Conservation (phyloP, 2,888 invertebrate genomes). For the Agrochola litura region DNA sequence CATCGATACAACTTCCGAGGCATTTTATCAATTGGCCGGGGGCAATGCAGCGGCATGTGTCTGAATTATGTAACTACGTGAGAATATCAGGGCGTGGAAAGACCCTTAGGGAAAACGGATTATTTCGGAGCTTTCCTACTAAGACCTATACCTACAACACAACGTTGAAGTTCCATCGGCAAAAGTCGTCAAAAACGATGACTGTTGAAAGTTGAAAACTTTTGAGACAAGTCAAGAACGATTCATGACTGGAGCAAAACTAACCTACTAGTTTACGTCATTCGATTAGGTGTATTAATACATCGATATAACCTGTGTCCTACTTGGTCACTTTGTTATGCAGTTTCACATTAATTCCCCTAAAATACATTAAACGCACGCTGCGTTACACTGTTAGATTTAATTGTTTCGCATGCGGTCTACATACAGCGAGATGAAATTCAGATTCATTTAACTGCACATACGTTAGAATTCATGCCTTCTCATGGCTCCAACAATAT, state of each 20-base stretch:
- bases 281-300: neutral
- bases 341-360: slow-evolving; percentile 41
- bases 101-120: neutral
- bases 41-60: slow-evolving; percentile 19
- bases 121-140: slow-evolving; percentile 3
- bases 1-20: slow-evolving; percentile 13
- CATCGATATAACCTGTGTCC: neutral
- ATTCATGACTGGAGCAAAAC: neutral
- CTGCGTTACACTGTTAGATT: slow-evolving; percentile 44
- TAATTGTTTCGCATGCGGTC: slow-evolving; percentile 54
- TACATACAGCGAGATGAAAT: slow-evolving; percentile 38
- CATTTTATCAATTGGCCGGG: slow-evolving; percentile 27
- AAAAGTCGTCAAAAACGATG: slow-evolving; percentile 14
- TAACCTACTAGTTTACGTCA: neutral
- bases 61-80: slow-evolving; percentile 28
- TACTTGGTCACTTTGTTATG: slow-evolving; percentile 18
- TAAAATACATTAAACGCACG: slow-evolving; percentile 56
- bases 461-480: slow-evolving; percentile 31
- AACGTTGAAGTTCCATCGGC: neutral
- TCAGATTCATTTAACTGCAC: slow-evolving; percentile 50
- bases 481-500: slow-evolving; percentile 17
- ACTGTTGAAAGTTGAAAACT: neutral
- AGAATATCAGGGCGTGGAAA: slow-evolving; percentile 4
- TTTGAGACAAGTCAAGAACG: neutral
- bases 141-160: neutral